These are phyloP conservation scores for Cirrhinus mrigala DNA, from an alignment of 2,797 vertebrate species.

Conservation along the genomic window DNA sequence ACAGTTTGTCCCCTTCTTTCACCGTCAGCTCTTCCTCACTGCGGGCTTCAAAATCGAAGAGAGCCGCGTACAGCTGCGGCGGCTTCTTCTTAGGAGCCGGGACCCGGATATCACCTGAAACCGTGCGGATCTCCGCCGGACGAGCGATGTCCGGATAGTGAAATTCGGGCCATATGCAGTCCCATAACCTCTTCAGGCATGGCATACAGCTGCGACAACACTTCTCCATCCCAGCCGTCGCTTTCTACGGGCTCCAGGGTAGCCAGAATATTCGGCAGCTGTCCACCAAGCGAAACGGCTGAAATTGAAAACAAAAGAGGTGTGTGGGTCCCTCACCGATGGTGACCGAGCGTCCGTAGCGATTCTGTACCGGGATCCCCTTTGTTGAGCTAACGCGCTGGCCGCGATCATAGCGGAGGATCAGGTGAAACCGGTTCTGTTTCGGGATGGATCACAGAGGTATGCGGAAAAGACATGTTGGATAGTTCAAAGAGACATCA, in stretches of 20 bases:
- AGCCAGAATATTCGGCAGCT: slow-evolving; percentile 41
- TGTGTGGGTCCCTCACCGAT: slow-evolving; percentile 40
- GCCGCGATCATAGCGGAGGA: slow-evolving; percentile 66
- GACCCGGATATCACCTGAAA: slow-evolving; percentile 75
- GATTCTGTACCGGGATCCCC: slow-evolving; percentile 36
- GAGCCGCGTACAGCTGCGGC: slow-evolving; percentile 82
- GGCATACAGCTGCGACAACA: slow-evolving; percentile 86
- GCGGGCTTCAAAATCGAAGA: slow-evolving; percentile 87
- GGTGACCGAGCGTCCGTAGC: slow-evolving; percentile 21
- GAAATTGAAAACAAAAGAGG: background rate
- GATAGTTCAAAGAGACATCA: background rate
- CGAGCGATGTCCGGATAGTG: slow-evolving; percentile 65
- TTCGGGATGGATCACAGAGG: slow-evolving; percentile 65
- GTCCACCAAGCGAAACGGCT: slow-evolving; percentile 36
- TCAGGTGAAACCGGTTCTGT: slow-evolving; percentile 80
- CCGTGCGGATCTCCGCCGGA: slow-evolving; percentile 73
- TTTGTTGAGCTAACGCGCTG: slow-evolving; percentile 61
- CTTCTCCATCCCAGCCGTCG: slow-evolving; percentile 81
- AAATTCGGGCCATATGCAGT: slow-evolving; percentile 84
- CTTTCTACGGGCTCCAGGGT: slow-evolving; percentile 38
- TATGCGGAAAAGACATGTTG: slow-evolving; percentile 76
- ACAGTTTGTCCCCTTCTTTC: slow-evolving; percentile 86
- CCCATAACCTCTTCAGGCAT: slow-evolving; percentile 85
- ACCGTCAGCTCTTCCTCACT: slow-evolving; percentile 86
- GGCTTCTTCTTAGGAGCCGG: slow-evolving; percentile 73